Base-by-base conservation (phyloP, 2,113 vertebrate genomes). In the Caranx ignobilis region DNA sequence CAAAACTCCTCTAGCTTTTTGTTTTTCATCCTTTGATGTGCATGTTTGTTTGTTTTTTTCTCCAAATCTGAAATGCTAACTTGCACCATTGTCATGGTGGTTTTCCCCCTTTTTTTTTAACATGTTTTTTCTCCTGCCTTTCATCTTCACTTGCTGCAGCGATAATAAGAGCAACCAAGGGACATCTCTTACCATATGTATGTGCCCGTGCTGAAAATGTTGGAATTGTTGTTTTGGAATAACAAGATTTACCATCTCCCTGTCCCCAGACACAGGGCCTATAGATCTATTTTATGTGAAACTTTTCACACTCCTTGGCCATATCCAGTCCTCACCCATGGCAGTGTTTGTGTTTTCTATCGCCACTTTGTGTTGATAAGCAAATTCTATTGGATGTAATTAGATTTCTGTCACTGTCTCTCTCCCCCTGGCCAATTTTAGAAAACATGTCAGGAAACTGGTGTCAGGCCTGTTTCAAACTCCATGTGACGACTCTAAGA, bases 321-420 rank as follows among this genome's bases (percentile, higher is more conserved):
- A 41, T 48, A 16, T 69, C 4, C 32, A 59, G 15, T 57, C 37
- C 41, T 69, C 35, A 47, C 26, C 56, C n/a, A 5, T 43, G 21
- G 64, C 26, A 37, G 16, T 61, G 19, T 71, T 59, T 63, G 43
- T 59, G 16, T 56, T 26, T 75, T 77, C 2, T 62, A 32, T 55
- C 19, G 55, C 34, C 31, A 57, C 66, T 75, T 64, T 81, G 35
- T 62, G 62, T 69, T 69, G 71, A 75, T 78, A 59, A 73, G 56
- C 62, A 79, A 64, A 76, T 79, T 62, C 35, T 66, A 19, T 55
- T 48, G 19, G 47, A 61, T 85, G 63, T 65, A 70, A 76, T 87
- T 81, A 77, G 50, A 75, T 76, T 87, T 47, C 19, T 57, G 59
- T 81, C 67, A 67, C 48, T 67, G 64, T 65, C 39, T 67, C 19